Base-by-base conservation (phyloP, 1,140 invertebrate species). In the Atta texana region DNA sequence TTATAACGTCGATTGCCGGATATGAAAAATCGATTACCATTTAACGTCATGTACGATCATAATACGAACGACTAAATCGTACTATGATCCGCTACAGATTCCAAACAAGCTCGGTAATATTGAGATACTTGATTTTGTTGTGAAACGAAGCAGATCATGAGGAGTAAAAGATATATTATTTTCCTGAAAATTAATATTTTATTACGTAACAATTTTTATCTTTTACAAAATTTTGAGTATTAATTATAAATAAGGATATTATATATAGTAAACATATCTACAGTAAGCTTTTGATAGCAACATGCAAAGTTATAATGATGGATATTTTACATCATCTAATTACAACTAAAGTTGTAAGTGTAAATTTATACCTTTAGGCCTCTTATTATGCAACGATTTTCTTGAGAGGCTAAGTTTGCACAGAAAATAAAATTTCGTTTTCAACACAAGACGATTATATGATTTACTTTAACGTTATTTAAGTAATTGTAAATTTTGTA, bases 1-100 rank as follows among this genome's bases (percentile, higher is more conserved):
- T 61, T 75, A 75, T 49, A 61, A 84, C 74, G 69, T 82, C 68
- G 39, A 4, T 3, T 44, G 57, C 4, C 51, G 53, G 55, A 59
- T n/a, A 59, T 61, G 55, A 74, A 63, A 74, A 84, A 18, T 74
- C 69, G 80, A 34, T 84, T 75, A 63, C 39, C 64, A 34, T 74
- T 84, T 61, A 61, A 74, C 66, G 31, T 57, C 31, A 18, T 28
- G 31, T 72, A 59, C 6, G 8, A 44, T 44, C 34, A 7, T 39
- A 39, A 12, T 44, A 44, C 68, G 24, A 44, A 5, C 66, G 31
- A n/a, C 39, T 14, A 59, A 74, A 57, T 31, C 64, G 6, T 49
- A 18, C 21, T 34, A 18, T 34, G 21, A 71, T 55, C 3, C 31
- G 31, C 31, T 6, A 34, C 31, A 34, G 31, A 34, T 34, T 34